Base-by-base conservation (phyloP, 2,888 invertebrate species). In the Brenthis daphne region DNA sequence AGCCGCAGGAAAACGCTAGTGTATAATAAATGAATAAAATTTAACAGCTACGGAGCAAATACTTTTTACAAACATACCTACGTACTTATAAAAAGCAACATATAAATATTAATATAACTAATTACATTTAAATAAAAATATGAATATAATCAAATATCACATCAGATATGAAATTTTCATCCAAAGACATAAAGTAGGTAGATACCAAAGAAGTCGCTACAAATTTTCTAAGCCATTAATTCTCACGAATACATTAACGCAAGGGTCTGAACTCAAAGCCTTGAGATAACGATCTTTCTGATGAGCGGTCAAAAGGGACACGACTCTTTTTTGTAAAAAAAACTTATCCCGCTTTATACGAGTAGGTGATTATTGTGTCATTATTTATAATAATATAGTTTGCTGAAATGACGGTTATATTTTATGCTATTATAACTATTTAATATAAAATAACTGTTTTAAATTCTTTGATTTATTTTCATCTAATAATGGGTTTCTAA, bases 131-230 rank as follows among this genome's bases (percentile, higher is more conserved):
- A 60, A 29, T 60, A 60, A 60, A 12, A 60, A 29, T n/a, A n/a
- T 1, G 48, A 58, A n/a, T 60, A 8, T 5, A 33, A 60, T 33
- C 50, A 33, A 29, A 37, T 24, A 37, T 55, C 13, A 55, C 29
- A 54, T 48, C 48, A 48, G 16, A 16, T 54, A 54, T 60, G 29
- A 50, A 63, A 56, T 56, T 63, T 67, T 63, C 61, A 63, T 11
- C 60, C 55, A 48, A 50, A 61, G 43, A 77, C 73, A 77, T 70
- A 16, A 29, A 29, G 29, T 73, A 72, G 70, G 72, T 83, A 87
- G 83, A 83, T 86, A 88, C 85, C 85, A 89, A 85, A 85, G 85
- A 61, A 69, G 74, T 74, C 76, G 69, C 74, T 74, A 74, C 65
- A 68, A 75, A 76, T 78, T 74, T 75, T 74, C 73, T 72, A 75